Percentiles rank a stretch among this genome's conserved stretches.
Conservation (phyloP, 2,797 vertebrate genomes). For the Remorina albescens region DNA sequence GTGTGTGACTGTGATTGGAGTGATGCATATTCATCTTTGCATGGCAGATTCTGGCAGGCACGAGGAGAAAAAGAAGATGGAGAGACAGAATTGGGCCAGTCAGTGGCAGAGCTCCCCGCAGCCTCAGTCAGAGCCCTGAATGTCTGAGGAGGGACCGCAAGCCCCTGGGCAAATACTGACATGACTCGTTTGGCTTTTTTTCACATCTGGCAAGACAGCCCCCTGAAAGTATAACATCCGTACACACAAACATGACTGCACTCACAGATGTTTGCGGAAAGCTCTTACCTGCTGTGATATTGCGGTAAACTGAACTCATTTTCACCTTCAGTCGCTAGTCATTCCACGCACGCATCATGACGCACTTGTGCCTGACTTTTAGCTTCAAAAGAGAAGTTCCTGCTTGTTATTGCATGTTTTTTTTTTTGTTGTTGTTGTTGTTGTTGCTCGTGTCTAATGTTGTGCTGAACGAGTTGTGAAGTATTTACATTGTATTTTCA, state of each 20-base stretch:
- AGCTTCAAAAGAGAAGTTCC: not conserved
- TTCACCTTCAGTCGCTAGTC: conserved; percentile 32
- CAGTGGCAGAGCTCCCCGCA: conserved; percentile 59
- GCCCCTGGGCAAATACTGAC: conserved; percentile 54
- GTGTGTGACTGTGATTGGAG: conserved; percentile 23
- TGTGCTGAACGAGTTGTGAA: not conserved
- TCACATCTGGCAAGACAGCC: conserved; percentile 45
- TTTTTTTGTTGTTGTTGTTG: not conserved
- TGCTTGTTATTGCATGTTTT: not conserved
- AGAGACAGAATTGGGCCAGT: conserved; percentile 79
- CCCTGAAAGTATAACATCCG: conserved; percentile 62
- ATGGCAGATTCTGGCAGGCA: conserved; percentile 54
- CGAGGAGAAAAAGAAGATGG: conserved; percentile 60
- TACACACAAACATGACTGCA: too few species aligned
- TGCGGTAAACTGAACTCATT: conserved; percentile 15
- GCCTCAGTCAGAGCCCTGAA: conserved; percentile 53
- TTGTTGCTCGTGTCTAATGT: not conserved
- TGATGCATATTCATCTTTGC: conserved; percentile 64
- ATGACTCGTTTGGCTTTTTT: conserved; percentile 54
- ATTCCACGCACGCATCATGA: conserved; percentile 17
- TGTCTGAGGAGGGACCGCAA: conserved; percentile 59
- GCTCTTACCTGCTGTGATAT: conserved; percentile 25
- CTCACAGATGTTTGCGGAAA: too few species aligned
- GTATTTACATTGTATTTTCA: not conserved
- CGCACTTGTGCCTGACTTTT: not conserved